Conservation (phyloP, 2,888 invertebrate genomes). For the Acrocyrtus sp. region DNA sequence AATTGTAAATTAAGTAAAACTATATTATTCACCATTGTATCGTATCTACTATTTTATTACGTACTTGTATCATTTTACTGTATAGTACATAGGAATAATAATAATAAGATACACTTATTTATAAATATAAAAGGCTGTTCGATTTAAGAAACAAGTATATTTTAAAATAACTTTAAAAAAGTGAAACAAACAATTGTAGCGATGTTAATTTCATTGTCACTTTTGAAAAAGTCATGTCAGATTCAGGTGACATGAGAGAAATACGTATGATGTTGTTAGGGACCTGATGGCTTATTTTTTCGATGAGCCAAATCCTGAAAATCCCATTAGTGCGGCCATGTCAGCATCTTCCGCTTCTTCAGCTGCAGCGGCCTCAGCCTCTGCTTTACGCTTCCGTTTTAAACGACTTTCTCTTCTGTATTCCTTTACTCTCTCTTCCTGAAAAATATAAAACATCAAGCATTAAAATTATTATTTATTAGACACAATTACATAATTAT, state of each 20-base stretch:
- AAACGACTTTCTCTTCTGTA: constrained; percentile 87
- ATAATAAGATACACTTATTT: background rate
- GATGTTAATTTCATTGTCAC: too few species aligned
- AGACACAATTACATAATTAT: background rate
- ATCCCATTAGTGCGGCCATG: constrained; percentile 93
- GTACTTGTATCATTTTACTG: background rate
- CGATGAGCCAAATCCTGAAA: constrained; percentile 89
- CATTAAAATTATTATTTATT: background rate
- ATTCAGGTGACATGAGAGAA: constrained; percentile 11
- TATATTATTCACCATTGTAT: background rate
- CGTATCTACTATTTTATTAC: background rate
- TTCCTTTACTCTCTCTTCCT: constrained; percentile 92
- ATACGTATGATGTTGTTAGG: too few species aligned
- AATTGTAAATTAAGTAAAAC: constrained; percentile 27
- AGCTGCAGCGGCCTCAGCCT: constrained; percentile 70
- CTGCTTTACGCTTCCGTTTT: constrained; percentile 88
- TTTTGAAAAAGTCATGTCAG: too few species aligned
- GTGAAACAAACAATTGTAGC: too few species aligned
- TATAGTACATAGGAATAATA: background rate
- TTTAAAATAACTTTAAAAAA: too few species aligned
- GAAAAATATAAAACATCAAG: constrained; percentile 58
- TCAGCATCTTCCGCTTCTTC: constrained; percentile 71
- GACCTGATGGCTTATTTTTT: too few species aligned
- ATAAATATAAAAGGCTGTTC: too few species aligned
- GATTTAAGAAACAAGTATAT: too few species aligned